Conservation (phyloP, 37 sponge, comb jelly and placozoan species). For the Ephydatia muelleri region DNA sequence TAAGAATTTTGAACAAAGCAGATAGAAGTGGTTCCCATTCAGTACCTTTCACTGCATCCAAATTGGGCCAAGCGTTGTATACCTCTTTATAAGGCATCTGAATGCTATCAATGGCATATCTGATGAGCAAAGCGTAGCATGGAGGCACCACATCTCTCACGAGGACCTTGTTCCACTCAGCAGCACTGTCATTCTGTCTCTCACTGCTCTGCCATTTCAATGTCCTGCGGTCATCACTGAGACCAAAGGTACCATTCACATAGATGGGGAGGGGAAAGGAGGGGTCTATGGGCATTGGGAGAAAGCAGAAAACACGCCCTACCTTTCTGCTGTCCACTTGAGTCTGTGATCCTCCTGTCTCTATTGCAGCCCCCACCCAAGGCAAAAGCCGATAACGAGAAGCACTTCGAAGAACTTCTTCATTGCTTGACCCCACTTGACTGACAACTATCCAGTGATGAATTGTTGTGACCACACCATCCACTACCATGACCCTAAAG, state of each 20-base stretch:
- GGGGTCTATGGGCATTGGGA: slow-evolving; percentile 64
- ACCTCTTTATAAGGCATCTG: neutral
- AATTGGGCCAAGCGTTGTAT: slow-evolving; percentile 38
- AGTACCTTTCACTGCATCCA: neutral
- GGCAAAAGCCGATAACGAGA: slow-evolving; percentile 29
- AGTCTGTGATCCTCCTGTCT: neutral
- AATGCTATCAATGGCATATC: slow-evolving; percentile 8
- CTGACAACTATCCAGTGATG: slow-evolving; percentile 25
- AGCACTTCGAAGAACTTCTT: slow-evolving; percentile 4
- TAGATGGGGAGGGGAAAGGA: slow-evolving; percentile 48
- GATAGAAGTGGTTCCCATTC: slow-evolving; percentile 23
- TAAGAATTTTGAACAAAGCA: slow-evolving; percentile 6
- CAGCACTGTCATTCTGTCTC: slow-evolving; percentile 42
- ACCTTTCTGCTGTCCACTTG: neutral
- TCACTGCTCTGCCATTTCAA: slow-evolving; percentile 60
- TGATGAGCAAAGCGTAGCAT: slow-evolving; percentile 43
- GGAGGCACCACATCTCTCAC: slow-evolving; percentile 41
- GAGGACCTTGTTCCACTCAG: slow-evolving; percentile 64
- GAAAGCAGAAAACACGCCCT: slow-evolving; percentile 72
- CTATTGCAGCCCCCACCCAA: slow-evolving; percentile 43
- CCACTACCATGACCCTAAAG: neutral
- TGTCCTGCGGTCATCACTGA: slow-evolving; percentile 50
- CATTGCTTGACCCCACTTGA: slow-evolving; percentile 14
- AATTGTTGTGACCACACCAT: neutral
- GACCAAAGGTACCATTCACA: slow-evolving; percentile 76